Percentiles rank a stretch among this genome's conserved stretches.
Conservation (phyloP, 2,113 vertebrate species). For the Rhagologus leucostigma region DNA sequence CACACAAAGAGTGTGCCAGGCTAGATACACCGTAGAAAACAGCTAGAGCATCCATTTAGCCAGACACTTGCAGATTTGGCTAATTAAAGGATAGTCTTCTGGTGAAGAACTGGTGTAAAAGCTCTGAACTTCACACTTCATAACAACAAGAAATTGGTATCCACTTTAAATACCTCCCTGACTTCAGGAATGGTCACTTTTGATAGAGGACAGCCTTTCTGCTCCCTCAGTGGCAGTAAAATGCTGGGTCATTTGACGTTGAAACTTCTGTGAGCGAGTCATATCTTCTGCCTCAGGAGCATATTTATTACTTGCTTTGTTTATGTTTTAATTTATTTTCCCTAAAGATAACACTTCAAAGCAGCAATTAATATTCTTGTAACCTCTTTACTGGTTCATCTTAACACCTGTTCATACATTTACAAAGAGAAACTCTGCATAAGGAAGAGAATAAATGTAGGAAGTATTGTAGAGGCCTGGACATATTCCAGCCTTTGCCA, state of each 20-base stretch:
- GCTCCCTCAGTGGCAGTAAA: background rate
- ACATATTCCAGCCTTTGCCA: background rate
- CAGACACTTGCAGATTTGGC: background rate
- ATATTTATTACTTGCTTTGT: background rate
- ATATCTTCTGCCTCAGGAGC: background rate
- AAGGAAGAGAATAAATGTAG: background rate
- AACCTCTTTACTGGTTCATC: background rate
- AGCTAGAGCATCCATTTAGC: background rate
- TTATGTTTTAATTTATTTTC: slow-evolving; percentile 38
- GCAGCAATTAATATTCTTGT: slow-evolving; percentile 29
- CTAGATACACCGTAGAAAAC: background rate
- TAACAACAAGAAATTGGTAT: background rate
- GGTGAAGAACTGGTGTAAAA: background rate
- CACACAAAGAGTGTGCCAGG: background rate
- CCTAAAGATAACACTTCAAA: slow-evolving; percentile 15
- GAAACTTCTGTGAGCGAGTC: background rate
- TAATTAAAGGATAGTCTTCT: background rate
- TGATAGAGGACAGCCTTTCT: background rate
- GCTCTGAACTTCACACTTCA: background rate
- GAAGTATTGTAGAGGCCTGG: background rate
- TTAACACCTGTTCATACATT: slow-evolving; percentile 26
- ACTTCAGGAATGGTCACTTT: background rate
- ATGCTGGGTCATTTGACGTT: background rate
- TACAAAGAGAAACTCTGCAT: background rate
- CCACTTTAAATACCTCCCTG: background rate